A percentile compares a stretch with the other conserved stretches of the same genome.
These are phyloP conservation scores for Cyanistes caeruleus DNA, from an alignment of 2,113 vertebrate genomes.

Conservation along the genomic window DNA sequence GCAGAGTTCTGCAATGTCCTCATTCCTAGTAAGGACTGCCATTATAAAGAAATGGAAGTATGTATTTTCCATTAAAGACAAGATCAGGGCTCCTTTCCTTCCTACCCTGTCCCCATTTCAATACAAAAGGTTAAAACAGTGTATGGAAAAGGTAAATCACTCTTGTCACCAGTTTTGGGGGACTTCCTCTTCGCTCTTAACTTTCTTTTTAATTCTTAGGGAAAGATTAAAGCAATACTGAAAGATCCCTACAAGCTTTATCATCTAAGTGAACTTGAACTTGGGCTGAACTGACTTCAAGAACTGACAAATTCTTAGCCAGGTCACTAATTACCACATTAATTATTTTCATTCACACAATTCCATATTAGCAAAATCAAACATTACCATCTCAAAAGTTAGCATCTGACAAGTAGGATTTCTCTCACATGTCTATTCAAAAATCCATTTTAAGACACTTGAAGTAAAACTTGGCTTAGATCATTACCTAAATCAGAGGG, in stretches of 20 bases:
- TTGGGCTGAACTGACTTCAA: background rate
- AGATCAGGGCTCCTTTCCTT: background rate
- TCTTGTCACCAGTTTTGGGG: background rate
- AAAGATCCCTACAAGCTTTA: background rate
- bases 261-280: background rate
- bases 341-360: background rate
- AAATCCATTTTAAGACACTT: background rate
- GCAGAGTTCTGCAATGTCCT: background rate
- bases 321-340: background rate
- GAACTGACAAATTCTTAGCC: background rate
- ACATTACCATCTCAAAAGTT: background rate
- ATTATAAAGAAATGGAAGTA: background rate
- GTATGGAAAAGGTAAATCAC: background rate
- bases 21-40: background rate
- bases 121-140: background rate
- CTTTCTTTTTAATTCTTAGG: background rate
- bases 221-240: background rate
- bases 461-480: background rate
- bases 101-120: fast-evolving
- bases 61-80: background rate
- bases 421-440: background rate
- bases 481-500: background rate
- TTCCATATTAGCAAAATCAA: background rate
- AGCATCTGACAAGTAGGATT: background rate
- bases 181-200: background rate